Evolutionary conservation across 2,888 invertebrate species (phyloP), one percentile per base, ranked within the genome.

Genomic region (Shargacucullia verbasci): DNA sequence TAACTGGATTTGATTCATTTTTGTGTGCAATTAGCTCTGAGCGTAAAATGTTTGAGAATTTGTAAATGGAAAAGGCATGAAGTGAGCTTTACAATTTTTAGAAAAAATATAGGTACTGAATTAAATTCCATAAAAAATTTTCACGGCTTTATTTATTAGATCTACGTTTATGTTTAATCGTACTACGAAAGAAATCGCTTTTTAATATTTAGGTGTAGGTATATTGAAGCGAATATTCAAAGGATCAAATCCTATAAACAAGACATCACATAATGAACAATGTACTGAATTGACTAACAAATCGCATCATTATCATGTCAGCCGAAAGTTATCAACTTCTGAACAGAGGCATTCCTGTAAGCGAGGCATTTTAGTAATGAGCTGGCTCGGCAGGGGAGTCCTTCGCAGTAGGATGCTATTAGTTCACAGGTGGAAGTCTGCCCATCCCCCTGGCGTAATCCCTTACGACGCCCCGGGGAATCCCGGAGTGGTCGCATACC

Each of bases 1-100:
- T 70, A 65, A 60, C 62, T 63, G 65, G 58, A 49, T 71, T 70
- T 63, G 25, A 60, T 65, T 48, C 60, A 63, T 70, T 63, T 58
- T 76, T 70, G 64, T 59, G 38, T 29, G 34, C 50, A 47, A 49
- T 58, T 49, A 29, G 8, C 29, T 9, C 8, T 29, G 8, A 29
- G 7, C 2, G 4, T 9, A 6, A 29, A 29, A 1, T 29, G 2
- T 29, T 9, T 29, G 8, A 9, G 29, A 29, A 4, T 29, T 29
- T 29, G 27, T 27, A 27, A 27, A 7, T 27, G 27, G 4, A 27
- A 5, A 27, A 5, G 27, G 7, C 27, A 27, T 7, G 27, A 27
- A 3, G 7, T 27, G 4, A 27, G 27, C 4, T 27, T 27, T 27
- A 5, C 27, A 5, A 27, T 27, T 27, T 27, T 20, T 20, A 20